Evolutionary conservation across 2,888 invertebrate genomes (phyloP), one percentile per base, ranked within the genome.

Genomic region (Dasypolia templi): DNA sequence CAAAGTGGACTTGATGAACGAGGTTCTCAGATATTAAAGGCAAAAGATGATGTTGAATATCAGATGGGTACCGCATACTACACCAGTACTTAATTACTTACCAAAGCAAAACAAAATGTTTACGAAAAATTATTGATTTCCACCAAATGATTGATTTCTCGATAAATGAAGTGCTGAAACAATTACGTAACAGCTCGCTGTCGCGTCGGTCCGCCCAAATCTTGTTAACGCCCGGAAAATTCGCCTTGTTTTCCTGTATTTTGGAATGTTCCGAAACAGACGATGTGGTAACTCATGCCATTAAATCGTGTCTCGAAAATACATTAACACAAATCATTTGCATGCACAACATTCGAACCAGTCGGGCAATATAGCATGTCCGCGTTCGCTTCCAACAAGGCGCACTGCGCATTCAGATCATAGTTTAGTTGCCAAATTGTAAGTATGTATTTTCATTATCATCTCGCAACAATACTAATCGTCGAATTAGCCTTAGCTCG

Each of bases 271-370:
- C 58, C 39, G 69, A 72, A 72, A 67, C 61, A 29, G 56, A 66
- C 49, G 26, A 46, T 9, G 59, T 53, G 49, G 26, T 75, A 71
- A 67, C 49, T 68, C 22, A 64, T 64, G 74, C 72, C 75, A 81
- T 65, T 73, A 81, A 76, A 83, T 69, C 39, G 35, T 55, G 59
- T 67, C 59, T 68, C 64, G 53, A 63, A 79, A 85, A 81, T 74
- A 86, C 67, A 81, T 76, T 70, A 65, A 53, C 67, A 69, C 64
- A 58, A 64, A 56, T 69, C 19, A 76, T 74, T 79, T 79, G 42
- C 29, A 73, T 77, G 67, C 59, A 69, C 26, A 70, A 66, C 53
- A 61, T 64, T 70, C 32, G 26, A 68, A 68, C 51, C 66, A 58
- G 32, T 75, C 42, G 29, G 26, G 4, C 51, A 53, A 64, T 77